Evolutionary conservation across 2,113 vertebrate species (phyloP), one percentile per base, ranked within the genome.

Genomic region (Oreochromis spilurus): DNA sequence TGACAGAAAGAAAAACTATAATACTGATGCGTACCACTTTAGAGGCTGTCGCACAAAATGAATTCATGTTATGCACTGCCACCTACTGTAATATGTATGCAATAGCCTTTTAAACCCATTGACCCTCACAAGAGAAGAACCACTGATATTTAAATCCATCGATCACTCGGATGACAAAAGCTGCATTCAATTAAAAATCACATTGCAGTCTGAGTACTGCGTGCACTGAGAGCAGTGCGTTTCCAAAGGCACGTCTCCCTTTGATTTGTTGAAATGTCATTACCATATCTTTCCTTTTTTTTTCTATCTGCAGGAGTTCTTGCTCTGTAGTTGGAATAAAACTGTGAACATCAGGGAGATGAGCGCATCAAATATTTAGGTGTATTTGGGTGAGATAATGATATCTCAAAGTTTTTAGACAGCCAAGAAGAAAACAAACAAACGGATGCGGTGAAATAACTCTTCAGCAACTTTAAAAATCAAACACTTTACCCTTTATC

Each of bases 21-120:
- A 57, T 13, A 19, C 29, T 8, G 21, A 29, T 17, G 8, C 31
- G 9, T 34, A 38, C 45, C 54, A 29, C 7, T 50, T 29, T 77
- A 77, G 31, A 50, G 45, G 40, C 21, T 48, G 26, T 75, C 48
- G 5, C 14, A 50, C 40, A 7, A 48, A 12, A 13, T 43, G 14
- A 53, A 48, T 50, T 83, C 4, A 86, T 91, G 70, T 90, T 14
- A 10, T 38, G 24, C 54, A 81, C 81, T 62, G 92, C 92, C 94
- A 86, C 29, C 92, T 93, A 45, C 52, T 93, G 94, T 3, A 2
- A 4, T 26, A 65, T 10, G 17, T 11, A 0, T 29, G 81, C 52
- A 40, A 87, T 4, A 38, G 86, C 86, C 12, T 13, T 21, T 24
- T 87, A 80, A 91, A 92, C 88, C 58, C 88, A 60, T 0, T 87